phyloP scores from a whole-genome alignment of 2,888 invertebrate genomes.

The Chloroclysta siterata region DNA sequence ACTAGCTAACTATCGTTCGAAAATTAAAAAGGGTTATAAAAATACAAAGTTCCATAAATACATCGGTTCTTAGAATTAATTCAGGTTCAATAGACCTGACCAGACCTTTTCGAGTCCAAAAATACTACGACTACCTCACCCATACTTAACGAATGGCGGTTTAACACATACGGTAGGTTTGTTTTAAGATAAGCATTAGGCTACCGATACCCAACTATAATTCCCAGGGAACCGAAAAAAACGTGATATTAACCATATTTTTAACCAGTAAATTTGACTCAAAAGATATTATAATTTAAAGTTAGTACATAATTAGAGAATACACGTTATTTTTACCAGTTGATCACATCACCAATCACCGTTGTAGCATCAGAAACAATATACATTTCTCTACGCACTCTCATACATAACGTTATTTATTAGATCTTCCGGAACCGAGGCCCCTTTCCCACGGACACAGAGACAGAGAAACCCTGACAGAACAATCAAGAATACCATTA shows the following conservation, averaged over 20 bases:
- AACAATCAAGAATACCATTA: slow-evolving; percentile 57
- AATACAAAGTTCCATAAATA: background rate
- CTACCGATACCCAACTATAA: no score
- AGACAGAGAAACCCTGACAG: slow-evolving; percentile 52
- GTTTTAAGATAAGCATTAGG: no score
- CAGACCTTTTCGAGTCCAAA: no score
- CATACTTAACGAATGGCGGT: no score
- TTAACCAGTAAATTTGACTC: no score
- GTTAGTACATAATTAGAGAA: background rate
- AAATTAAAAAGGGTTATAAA: background rate
- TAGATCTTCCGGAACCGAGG: slow-evolving; percentile 63
- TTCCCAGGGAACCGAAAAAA: no score
- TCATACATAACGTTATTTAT: slow-evolving; percentile 51
- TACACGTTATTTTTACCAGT: slow-evolving; percentile 1
- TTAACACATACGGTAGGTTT: no score
- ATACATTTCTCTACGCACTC: slow-evolving; percentile 50
- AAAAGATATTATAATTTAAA: no score
- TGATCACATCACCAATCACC: slow-evolving; percentile 18
- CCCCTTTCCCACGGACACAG: slow-evolving; percentile 55
- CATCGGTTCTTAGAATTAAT: background rate
- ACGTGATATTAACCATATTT: no score
- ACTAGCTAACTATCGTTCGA: background rate
- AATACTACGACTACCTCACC: no score
- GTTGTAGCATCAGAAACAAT: slow-evolving; percentile 35
- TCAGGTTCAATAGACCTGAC: background rate